Percentiles rank a stretch among this genome's conserved stretches.
Conservation (phyloP, 2,888 invertebrate species). For the Linyphia triangularis region DNA sequence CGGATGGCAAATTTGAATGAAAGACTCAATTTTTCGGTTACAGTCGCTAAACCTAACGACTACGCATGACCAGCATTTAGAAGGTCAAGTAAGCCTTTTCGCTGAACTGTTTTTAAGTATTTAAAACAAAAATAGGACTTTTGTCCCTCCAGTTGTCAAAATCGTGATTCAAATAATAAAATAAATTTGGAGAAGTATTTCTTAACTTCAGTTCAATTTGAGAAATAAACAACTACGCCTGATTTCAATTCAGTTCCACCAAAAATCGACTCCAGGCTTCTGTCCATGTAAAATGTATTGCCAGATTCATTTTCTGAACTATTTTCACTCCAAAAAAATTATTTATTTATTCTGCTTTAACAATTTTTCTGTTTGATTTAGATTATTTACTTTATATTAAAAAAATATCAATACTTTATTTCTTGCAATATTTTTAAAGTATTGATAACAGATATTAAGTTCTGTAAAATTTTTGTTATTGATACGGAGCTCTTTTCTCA, state of each 20-base stretch:
- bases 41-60: constrained; percentile 27
- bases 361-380: too few species aligned
- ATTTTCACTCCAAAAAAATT: too few species aligned
- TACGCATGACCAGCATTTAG: neutral
- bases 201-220: constrained; percentile 65
- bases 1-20: neutral
- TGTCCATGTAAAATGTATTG: constrained; percentile 8
- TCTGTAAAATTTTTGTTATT: too few species aligned
- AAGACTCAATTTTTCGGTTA: neutral
- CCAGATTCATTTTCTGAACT: constrained; percentile 16
- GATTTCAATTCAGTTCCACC: constrained; percentile 73
- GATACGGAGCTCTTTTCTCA: too few species aligned
- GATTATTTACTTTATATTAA: too few species aligned
- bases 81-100: neutral
- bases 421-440: too few species aligned
- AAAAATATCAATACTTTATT: too few species aligned
- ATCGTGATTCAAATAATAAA: constrained; percentile 27
- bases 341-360: too few species aligned
- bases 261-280: neutral
- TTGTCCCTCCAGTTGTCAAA: neutral
- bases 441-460: too few species aligned
- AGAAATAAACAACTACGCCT: constrained; percentile 53
- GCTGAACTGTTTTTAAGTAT: neutral
- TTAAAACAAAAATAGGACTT: neutral
- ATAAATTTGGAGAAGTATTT: constrained; percentile 12